Evolutionary conservation across 2,797 vertebrate genomes (phyloP), one percentile per base, ranked within the genome.

Genomic region (Adelosebastes latens): DNA sequence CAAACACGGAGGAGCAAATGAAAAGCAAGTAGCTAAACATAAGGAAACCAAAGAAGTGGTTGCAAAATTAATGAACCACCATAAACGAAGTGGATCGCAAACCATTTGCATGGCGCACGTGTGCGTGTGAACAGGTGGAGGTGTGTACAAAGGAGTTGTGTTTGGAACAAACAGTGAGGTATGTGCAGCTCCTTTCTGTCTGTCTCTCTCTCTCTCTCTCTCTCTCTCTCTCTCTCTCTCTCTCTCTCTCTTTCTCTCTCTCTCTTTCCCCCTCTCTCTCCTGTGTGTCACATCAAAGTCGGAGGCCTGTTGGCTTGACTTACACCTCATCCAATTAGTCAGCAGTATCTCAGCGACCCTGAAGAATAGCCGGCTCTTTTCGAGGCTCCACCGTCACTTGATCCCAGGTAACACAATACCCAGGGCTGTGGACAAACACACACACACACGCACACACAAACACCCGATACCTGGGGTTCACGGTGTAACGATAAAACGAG

Each of bases 271-370:
- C 42, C 42, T 73, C 64, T 90, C 1, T 87, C 86, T 91, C 93
- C 87, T 81, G 92, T 88, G 92, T 94, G 93, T 94, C 96, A 96
- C 96, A 97, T 97, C 96, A 97, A 97, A 97, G 97, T 95, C 93
- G 66, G 93, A 93, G 92, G 93, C 96, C 96, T 87, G 94, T 96
- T 96, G 97, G 96, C 95, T 98, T 95, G 94, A 96, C 96, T 97
- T 98, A 97, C 97, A 97, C 97, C 96, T 97, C 96, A 97, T 98
- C 97, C 97, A 98, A 98, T 99, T 98, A 98, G 96, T 95, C 88
- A n/a, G 77, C 91, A 95, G 97, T 96, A 97, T 97, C 96, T 96
- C 94, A 94, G 95, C 91, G 94, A 94, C 94, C 95, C 94, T 94
- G 95, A 96, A 91, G 92, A 97, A 97, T 96, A 96, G 42, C 52